phyloP scores from a whole-genome alignment of 1,140 invertebrate genomes.

The Drosophila kanapiae region DNA sequence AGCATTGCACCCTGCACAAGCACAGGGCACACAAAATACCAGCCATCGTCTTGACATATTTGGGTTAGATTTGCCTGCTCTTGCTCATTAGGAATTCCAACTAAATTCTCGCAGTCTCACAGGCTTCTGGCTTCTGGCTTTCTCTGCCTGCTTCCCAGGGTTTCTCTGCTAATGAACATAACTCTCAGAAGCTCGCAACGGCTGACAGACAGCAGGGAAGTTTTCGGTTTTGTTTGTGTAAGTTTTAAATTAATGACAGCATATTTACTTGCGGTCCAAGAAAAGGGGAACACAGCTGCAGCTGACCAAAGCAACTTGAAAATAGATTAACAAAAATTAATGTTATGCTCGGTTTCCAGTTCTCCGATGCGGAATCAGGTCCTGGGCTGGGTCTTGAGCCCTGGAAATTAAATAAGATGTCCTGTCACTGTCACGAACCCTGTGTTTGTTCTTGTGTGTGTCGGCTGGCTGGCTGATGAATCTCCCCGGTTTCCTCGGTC shows the following conservation, averaged over 20 bases:
- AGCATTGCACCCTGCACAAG: constrained; percentile 68
- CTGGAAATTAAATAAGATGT: constrained; percentile 81
- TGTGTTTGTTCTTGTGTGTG: constrained; percentile 23
- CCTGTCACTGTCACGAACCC: constrained; percentile 69
- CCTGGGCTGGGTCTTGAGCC: constrained; percentile 30
- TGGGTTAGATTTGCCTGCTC: constrained; percentile 59
- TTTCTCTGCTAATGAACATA: constrained; percentile 83
- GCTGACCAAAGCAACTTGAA: constrained; percentile 64
- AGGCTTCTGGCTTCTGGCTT: constrained; percentile 1
- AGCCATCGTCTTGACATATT: constrained; percentile 75
- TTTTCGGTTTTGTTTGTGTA: constrained; percentile 68
- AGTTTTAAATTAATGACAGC: constrained; percentile 83
- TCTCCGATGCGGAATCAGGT: constrained; percentile 35
- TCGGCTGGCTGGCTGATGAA: constrained; percentile 54
- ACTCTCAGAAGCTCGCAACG: constrained; percentile 54
- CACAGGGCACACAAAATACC: constrained; percentile 62
- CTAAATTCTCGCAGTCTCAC: constrained; percentile 47
- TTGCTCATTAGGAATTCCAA: constrained; percentile 73
- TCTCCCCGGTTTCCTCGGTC: constrained; percentile 27
- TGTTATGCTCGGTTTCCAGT: constrained; percentile 62
- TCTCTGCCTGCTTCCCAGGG: constrained; percentile 38
- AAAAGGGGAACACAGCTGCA: constrained; percentile 38
- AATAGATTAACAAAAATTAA: constrained; percentile 84
- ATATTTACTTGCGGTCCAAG: constrained; percentile 75
- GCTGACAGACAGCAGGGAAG: constrained; percentile 41